Base-by-base conservation (phyloP, 2,113 vertebrate species). In the Carollia perspicillata region DNA sequence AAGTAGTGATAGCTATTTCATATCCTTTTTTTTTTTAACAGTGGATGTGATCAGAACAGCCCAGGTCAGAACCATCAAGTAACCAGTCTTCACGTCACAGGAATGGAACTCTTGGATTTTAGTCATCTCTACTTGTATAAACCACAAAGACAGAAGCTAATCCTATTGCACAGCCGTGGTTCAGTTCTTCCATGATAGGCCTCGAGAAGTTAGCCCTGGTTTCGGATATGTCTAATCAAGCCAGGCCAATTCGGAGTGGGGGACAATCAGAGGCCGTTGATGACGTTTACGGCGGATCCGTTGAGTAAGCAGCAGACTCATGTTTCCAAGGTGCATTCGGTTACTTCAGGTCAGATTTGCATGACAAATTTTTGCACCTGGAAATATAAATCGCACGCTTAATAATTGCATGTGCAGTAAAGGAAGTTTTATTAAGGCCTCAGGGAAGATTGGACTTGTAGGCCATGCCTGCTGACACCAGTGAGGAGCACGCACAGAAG, bases 301-400 rank as follows among this genome's bases (percentile, higher is more conserved):
- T 37, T 37, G 42, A 81, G 87, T 93, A 83, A 90, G 53, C 60
- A 40, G 30, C 16, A n/a, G 77, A 44, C 20, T 88, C 60, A 63
- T 75, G 20, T 92, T 93, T 84, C 69, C 51, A 89, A 83, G 63
- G 72, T 69, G 30, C 28, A 22, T 81, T 78, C 0, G 14, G 63
- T 95, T 94, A 94, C 80, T 94, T 87, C 86, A 28, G 84, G 95
- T 95, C 90, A 88, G 72, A 90, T 84, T 93, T 92, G 83, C 89
- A 95, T 68, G 92, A 95, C 79, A 95, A 89, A 90, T 44, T 42
- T 93, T 94, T 94, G 77, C 81, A 96, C 47, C 81, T 94, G 85
- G 55, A 96, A 96, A 87, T 81, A 88, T 80, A 95, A 98, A 92
- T 72, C 66, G 63, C 78, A 84, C 65, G 78, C 35, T 94, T 89